A percentile compares a stretch with the other conserved stretches of the same genome.
Conservation (phyloP, 2,113 vertebrate genomes). For the Henicopernis longicauda region DNA sequence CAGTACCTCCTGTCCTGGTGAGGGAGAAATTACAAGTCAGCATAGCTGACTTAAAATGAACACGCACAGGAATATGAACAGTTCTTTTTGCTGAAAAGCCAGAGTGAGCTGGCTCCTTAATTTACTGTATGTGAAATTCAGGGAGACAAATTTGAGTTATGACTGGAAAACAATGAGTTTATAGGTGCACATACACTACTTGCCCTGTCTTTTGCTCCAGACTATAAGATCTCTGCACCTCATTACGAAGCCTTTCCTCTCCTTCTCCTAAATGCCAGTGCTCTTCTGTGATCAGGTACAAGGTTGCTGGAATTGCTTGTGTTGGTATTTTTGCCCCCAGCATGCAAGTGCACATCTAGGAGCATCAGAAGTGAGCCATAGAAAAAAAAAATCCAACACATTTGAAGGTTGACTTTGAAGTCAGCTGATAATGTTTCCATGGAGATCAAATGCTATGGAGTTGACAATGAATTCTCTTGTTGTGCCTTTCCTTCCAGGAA, state of each 20-base stretch:
- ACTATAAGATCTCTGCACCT: background rate
- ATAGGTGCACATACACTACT: background rate
- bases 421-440: constrained; percentile 51
- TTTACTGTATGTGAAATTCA: background rate
- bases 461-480: background rate
- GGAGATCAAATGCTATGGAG: constrained; percentile 37
- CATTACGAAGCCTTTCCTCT: background rate
- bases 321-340: background rate
- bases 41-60: background rate
- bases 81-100: background rate
- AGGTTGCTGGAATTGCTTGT: background rate
- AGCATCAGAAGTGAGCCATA: constrained; percentile 17
- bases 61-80: background rate
- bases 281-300: background rate
- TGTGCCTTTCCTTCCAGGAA: background rate
- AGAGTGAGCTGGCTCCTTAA: background rate
- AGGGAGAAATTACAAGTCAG: background rate
- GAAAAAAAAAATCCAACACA: background rate
- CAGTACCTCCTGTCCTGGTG: background rate
- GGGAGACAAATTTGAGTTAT: background rate
- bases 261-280: background rate
- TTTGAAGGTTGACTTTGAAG: constrained; percentile 58
- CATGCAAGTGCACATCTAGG: background rate
- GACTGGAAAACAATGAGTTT: background rate
- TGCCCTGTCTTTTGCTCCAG: background rate